Evolutionary conservation across 1,140 invertebrate genomes (phyloP).

Genomic region (Euwallacea similis): DNA sequence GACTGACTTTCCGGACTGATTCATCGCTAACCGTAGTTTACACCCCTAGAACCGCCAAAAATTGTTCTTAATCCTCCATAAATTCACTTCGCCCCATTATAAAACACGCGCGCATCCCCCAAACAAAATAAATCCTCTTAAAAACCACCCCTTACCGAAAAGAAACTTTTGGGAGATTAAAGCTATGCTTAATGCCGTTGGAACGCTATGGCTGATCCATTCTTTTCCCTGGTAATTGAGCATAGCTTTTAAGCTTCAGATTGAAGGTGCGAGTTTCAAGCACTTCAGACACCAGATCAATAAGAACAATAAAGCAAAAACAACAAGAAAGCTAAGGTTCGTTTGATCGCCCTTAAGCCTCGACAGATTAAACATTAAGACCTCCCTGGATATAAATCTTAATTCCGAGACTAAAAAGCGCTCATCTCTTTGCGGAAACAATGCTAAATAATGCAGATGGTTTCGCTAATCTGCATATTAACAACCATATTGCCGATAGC

Average conservation of each 20-base stretch:
- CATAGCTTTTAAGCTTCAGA: no score
- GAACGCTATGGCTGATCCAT: constrained; percentile 1
- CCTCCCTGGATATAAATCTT: constrained; percentile 30
- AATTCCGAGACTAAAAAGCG: constrained; percentile 32
- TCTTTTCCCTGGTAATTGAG: no score
- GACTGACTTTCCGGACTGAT: constrained; percentile 27
- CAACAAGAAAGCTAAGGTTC: not conserved
- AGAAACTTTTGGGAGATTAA: constrained; percentile 36
- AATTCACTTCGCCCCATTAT: constrained; percentile 37
- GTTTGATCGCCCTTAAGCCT: constrained; percentile 27
- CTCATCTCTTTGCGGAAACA: constrained; percentile 36
- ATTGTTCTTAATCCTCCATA: constrained; percentile 38
- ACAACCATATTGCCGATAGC: constrained; percentile 32
- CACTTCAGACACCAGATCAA: no score
- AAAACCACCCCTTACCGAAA: constrained; percentile 35
- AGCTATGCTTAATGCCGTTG: constrained; percentile 18
- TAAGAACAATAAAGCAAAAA: no score
- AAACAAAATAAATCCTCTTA: constrained; percentile 41
- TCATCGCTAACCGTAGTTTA: constrained; percentile 33
- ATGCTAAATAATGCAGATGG: constrained; percentile 39
- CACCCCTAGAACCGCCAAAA: constrained; percentile 27
- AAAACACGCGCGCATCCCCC: constrained; percentile 31
- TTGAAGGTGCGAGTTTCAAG: no score
- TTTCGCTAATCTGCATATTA: constrained; percentile 37
- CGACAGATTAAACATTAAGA: constrained; percentile 33